Conservation (phyloP, 2,888 invertebrate genomes). For the Zaprionus lineosus region DNA sequence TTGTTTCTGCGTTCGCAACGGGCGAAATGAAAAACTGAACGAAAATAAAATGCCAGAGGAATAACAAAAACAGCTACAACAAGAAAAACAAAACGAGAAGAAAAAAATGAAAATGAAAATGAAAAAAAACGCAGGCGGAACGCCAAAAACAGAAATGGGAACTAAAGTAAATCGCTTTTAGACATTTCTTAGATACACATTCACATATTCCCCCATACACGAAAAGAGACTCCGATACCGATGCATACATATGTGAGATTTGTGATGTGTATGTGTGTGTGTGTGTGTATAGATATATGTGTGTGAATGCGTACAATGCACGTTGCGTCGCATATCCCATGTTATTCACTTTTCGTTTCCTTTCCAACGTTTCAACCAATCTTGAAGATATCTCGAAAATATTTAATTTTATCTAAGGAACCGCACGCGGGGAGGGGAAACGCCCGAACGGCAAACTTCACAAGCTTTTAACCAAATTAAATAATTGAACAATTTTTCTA, state of each 20-base stretch:
- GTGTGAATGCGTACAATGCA: conserved; percentile 12
- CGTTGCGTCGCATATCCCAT: conserved; percentile 40
- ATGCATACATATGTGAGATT: conserved; percentile 2
- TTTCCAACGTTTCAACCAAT: conserved; percentile 23
- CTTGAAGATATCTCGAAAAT: no score
- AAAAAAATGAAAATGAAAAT: no score
- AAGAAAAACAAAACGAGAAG: neutral
- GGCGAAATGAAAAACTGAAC: conserved; percentile 61
- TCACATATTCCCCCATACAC: conserved; percentile 18
- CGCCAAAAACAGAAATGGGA: conserved; percentile 53
- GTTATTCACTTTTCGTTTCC: conserved; percentile 23
- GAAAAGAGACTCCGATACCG: neutral
- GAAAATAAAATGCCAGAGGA: conserved; percentile 55
- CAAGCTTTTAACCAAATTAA: conserved; percentile 76
- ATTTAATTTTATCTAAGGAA: conserved; percentile 66
- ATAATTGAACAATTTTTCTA: no score
- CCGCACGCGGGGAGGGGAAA: conserved; percentile 16
- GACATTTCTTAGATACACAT: conserved; percentile 57
- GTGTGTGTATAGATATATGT: neutral
- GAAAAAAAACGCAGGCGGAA: conserved; percentile 29
- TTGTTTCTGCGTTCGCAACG: conserved; percentile 35
- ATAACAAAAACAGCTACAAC: conserved; percentile 29
- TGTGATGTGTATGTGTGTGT: neutral
- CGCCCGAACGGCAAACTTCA: conserved; percentile 43
- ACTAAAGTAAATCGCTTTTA: conserved; percentile 64